These are phyloP conservation scores for Diphyllodes magnificus DNA, from an alignment of 2,113 vertebrate genomes.

Conservation along the genomic window DNA sequence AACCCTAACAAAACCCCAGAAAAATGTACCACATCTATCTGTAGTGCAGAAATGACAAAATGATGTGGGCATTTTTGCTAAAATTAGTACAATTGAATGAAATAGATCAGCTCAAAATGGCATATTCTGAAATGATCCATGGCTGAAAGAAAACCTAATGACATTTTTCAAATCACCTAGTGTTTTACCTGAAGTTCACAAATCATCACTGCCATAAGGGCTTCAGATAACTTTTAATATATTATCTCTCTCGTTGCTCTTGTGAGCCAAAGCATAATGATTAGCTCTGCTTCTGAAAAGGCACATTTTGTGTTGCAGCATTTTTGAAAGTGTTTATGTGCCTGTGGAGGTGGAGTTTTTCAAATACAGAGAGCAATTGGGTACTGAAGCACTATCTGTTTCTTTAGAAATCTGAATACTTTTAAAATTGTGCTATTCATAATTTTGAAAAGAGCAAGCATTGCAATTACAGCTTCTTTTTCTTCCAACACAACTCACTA, in stretches of 20 bases:
- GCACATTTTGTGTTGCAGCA: not conserved
- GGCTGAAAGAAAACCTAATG: not conserved
- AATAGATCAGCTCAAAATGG: not conserved
- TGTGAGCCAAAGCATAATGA: not conserved
- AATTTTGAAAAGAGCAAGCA: not conserved
- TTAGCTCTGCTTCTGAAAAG: not conserved
- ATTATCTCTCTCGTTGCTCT: not conserved
- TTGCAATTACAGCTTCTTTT: not conserved
- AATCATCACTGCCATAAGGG: not conserved
- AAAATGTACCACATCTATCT: not conserved
- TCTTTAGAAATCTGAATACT: not conserved
- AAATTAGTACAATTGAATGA: not conserved
- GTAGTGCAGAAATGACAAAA: not conserved
- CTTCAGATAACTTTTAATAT: not conserved
- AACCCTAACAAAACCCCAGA: accelerated
- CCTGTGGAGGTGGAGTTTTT: not conserved
- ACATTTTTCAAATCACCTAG: not conserved
- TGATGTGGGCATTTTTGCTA: not conserved
- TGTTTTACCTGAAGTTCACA: not conserved
- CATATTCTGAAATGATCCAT: not conserved
- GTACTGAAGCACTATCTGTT: not conserved
- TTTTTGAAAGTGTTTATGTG: not conserved
- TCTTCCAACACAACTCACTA: not conserved
- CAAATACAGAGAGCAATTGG: not conserved
- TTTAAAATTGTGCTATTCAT: not conserved